These are phyloP conservation scores for Gonioctena quinquepunctata DNA, from an alignment of 1,140 invertebrate genomes.

Conservation along the genomic window DNA sequence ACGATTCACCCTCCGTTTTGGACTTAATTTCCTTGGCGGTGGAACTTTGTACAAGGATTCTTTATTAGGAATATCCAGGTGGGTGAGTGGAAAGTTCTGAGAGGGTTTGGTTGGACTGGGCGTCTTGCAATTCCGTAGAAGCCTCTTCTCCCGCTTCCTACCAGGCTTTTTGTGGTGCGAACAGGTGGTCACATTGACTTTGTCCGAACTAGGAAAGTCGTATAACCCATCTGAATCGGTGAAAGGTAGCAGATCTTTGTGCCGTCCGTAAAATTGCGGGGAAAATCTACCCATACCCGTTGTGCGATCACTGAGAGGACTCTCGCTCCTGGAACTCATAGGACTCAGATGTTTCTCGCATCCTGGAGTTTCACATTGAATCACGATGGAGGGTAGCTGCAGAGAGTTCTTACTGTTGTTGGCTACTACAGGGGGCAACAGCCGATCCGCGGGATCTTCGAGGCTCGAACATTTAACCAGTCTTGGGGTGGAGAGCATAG, in stretches of 20 bases:
- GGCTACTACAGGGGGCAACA: slow-evolving; percentile 35
- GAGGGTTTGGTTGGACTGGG: slow-evolving; percentile 60
- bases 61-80: slow-evolving; percentile 50
- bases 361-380: slow-evolving; percentile 59
- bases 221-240: slow-evolving; percentile 78
- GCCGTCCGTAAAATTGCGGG: slow-evolving; percentile 69
- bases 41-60: slow-evolving; percentile 45
- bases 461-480: slow-evolving; percentile 35
- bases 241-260: slow-evolving; percentile 64
- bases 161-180: slow-evolving; percentile 59
- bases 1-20: slow-evolving; percentile 57
- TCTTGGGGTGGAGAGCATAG: slow-evolving; percentile 24
- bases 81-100: slow-evolving; percentile 54
- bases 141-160: slow-evolving; percentile 57
- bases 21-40: slow-evolving; percentile 56
- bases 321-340: slow-evolving; percentile 76
- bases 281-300: slow-evolving; percentile 66
- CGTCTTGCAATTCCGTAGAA: slow-evolving; percentile 45
- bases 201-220: slow-evolving; percentile 76
- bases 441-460: slow-evolving; percentile 53
- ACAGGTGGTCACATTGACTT: slow-evolving; percentile 48
- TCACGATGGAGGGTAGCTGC: slow-evolving; percentile 66
- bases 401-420: slow-evolving; percentile 50
- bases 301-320: slow-evolving; percentile 72
- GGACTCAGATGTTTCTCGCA: slow-evolving; percentile 67